phyloP scores from a whole-genome alignment of 2,888 invertebrate species.

The Lasioglossum calceatum region DNA sequence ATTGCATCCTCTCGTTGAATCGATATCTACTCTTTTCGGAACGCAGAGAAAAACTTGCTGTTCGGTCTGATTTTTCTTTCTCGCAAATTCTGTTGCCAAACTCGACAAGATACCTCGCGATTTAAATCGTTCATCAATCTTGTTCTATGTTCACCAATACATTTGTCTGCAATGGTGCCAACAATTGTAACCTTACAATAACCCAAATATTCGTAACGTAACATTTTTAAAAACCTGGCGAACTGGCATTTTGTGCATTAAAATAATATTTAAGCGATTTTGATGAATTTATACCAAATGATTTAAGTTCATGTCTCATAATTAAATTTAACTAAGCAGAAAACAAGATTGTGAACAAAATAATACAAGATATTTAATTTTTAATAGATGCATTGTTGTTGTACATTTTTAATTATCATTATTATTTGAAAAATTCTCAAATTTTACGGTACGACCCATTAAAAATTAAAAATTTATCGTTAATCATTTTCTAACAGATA shows the following conservation, averaged over 20 bases:
- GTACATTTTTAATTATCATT: neutral
- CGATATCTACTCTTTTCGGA: neutral
- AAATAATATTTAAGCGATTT: neutral
- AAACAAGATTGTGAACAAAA: neutral
- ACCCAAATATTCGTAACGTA: neutral
- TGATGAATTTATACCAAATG: neutral
- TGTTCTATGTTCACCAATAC: neutral
- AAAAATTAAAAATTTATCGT: no score
- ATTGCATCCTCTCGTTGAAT: neutral
- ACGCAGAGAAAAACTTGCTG: neutral
- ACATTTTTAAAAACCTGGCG: neutral
- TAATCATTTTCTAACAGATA: no score
- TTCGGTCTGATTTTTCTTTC: neutral
- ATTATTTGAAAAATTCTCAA: neutral
- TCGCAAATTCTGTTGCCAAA: neutral
- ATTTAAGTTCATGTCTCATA: neutral
- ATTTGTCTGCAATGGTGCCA: neutral
- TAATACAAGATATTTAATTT: neutral
- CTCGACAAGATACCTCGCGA: neutral
- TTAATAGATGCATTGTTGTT: neutral
- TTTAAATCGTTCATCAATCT: neutral
- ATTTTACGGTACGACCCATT: no score
- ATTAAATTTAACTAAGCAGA: neutral
- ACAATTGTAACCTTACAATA: neutral
- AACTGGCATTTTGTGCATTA: neutral